Evolutionary conservation across 2,888 invertebrate species (phyloP).

Genomic region (Eugnorisma glareosa): DNA sequence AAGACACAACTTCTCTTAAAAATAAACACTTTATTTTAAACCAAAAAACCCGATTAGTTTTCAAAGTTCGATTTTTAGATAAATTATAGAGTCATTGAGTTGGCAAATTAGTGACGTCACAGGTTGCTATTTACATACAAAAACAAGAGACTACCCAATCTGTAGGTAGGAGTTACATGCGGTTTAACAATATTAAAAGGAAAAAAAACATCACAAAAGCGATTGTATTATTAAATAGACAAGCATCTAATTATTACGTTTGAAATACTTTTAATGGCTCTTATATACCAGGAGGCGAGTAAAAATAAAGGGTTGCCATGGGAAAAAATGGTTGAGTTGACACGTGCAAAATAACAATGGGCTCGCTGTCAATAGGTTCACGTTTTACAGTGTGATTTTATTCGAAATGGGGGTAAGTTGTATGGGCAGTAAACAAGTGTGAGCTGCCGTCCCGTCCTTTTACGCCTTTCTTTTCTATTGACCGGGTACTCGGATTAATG

Average conservation of each 20-base stretch:
- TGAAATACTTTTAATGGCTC: conserved; percentile 47
- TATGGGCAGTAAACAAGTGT: conserved; percentile 40
- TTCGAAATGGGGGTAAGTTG: conserved; percentile 46
- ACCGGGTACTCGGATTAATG: conserved; percentile 29
- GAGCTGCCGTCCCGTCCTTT: conserved; percentile 45
- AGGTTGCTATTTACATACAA: background rate
- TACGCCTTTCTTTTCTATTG: conserved; percentile 40
- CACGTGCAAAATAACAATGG: conserved; percentile 77
- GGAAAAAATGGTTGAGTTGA: conserved; percentile 62
- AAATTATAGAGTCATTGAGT: background rate
- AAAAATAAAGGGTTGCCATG: conserved; percentile 69
- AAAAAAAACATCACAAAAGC: conserved; percentile 20
- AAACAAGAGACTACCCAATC: background rate
- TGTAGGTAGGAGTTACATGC: background rate
- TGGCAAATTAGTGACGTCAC: background rate
- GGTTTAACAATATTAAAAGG: conserved; percentile 14
- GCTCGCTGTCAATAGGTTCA: conserved; percentile 55
- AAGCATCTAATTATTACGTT: conserved; percentile 48
- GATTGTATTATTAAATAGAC: conserved; percentile 14
- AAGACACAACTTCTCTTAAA: background rate
- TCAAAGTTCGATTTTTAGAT: background rate
- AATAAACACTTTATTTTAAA: background rate
- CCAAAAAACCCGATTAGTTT: background rate
- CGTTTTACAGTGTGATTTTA: conserved; percentile 57
- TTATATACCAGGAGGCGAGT: conserved; percentile 35